phyloP scores from a whole-genome alignment of 2,797 vertebrate genomes.

The Sylvilagus floridanus region DNA sequence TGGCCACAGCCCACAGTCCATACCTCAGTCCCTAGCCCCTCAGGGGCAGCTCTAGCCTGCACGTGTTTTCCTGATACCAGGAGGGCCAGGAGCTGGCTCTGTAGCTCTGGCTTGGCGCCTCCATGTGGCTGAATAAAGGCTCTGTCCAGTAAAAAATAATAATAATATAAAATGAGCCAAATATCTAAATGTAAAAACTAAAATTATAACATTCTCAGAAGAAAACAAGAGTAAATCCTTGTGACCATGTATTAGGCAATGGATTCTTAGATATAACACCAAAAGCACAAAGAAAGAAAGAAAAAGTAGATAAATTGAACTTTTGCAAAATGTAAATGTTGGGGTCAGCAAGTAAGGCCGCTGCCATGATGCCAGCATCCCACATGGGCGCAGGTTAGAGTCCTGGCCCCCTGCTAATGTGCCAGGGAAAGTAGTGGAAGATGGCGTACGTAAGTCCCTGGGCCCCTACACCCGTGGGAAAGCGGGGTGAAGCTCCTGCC shows the following conservation, averaged over 20 bases:
- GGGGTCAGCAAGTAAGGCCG: background rate
- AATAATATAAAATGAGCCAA: background rate
- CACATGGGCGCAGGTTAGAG: too few relatives aligned
- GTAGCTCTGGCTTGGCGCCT: conserved; percentile 35
- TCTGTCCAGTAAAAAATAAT: conserved; percentile 35
- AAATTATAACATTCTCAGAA: conserved; percentile 1
- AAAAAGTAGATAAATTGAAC: background rate
- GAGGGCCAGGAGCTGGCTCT: background rate
- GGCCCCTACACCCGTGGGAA: too few relatives aligned
- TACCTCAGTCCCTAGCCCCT: background rate
- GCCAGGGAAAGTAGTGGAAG: too few relatives aligned
- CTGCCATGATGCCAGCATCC: too few relatives aligned
- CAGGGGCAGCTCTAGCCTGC: background rate
- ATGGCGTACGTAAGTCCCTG: too few relatives aligned
- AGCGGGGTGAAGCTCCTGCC: too few relatives aligned
- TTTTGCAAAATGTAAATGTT: background rate
- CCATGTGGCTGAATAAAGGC: conserved; percentile 77
- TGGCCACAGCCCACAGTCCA: background rate
- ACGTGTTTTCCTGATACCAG: background rate
- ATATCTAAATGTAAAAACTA: background rate
- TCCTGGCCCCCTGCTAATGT: too few relatives aligned
- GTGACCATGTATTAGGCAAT: background rate
- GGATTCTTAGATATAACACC: background rate
- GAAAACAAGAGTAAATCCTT: background rate
- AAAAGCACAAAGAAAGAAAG: background rate